Conservation (phyloP, 2,113 vertebrate genomes). For the Ciconia maguari region DNA sequence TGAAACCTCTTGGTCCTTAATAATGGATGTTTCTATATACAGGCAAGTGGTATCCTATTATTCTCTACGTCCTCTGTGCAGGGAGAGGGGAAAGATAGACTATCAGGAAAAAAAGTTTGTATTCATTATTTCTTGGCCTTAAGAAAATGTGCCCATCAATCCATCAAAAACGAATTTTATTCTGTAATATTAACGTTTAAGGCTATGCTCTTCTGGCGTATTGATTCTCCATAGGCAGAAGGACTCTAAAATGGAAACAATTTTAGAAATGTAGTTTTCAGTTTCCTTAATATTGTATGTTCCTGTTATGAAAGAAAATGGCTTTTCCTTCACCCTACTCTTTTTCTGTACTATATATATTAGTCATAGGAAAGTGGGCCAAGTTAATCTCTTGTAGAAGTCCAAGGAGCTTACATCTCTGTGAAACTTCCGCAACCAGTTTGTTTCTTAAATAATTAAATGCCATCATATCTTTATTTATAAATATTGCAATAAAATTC, state of each 20-base stretch:
- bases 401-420: background rate
- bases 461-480: background rate
- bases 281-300: slow-evolving; percentile 72
- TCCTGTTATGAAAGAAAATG: slow-evolving; percentile 68
- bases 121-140: slow-evolving; percentile 72
- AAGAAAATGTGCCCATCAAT: slow-evolving; percentile 76
- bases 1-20: slow-evolving; percentile 39
- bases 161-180: slow-evolving; percentile 79
- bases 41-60: slow-evolving; percentile 41
- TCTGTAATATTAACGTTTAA: slow-evolving; percentile 79
- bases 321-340: slow-evolving; percentile 20
- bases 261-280: slow-evolving; percentile 78
- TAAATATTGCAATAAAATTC: slow-evolving; percentile 17
- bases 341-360: background rate
- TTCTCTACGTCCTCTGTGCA: slow-evolving; percentile 20
- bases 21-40: slow-evolving; percentile 60
- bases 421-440: background rate
- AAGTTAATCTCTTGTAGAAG: background rate
- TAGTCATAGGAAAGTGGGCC: background rate
- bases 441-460: slow-evolving; percentile 49
- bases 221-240: slow-evolving; percentile 77
- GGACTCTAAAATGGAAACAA: slow-evolving; percentile 76
- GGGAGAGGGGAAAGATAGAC: background rate
- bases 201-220: slow-evolving; percentile 72
- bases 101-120: slow-evolving; percentile 27